Base-by-base conservation (phyloP, 2,113 vertebrate genomes). In the Bubo scandiacus region DNA sequence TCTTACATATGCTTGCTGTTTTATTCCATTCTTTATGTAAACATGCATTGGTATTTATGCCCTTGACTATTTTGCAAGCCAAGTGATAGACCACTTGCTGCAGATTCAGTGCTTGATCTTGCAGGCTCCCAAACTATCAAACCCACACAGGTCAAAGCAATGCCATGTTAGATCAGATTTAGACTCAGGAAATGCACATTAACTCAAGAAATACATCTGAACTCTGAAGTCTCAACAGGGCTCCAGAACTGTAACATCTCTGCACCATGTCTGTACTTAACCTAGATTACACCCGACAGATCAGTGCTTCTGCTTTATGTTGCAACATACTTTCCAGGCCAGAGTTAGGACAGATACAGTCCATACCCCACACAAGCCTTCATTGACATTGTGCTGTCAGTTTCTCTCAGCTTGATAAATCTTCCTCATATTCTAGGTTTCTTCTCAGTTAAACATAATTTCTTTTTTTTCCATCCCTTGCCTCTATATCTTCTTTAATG, bases 251-350 rank as follows among this genome's bases (percentile, higher is more conserved):
- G 68, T 84, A 80, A 83, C 45, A 57, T 80, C 82, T 83, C 82
- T 86, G 85, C 59, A 86, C 20, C 47, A 40, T 86, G 29, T 86
- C 81, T 11, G 13, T 23, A 81, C 6, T 55, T 66, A 78, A 78
- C 77, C 80, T 66, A 71, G 77, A 86, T 94, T 96, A 52, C 32
- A 78, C 17, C 43, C 88, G 91, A 94, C 89, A 96, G 71, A 22
- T 84, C 68, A 74, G 59, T 62, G 59, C 11, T 78, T 74, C 77
- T 91, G 36, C 22, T 81, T 78, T 86, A 58, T 81, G 38, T 78
- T 67, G 6, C 22, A 2, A 0, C 34, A 20, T 18, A 47, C 22
- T 55, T 91, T 70, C 9, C 59, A 55, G 45, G 26, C 36, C 49
- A 58, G 22, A 12, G 16, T 59, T 65, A 74, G 45, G 11, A 55